Conservation (phyloP, 2,113 vertebrate genomes). For the Pedetes capensis region DNA sequence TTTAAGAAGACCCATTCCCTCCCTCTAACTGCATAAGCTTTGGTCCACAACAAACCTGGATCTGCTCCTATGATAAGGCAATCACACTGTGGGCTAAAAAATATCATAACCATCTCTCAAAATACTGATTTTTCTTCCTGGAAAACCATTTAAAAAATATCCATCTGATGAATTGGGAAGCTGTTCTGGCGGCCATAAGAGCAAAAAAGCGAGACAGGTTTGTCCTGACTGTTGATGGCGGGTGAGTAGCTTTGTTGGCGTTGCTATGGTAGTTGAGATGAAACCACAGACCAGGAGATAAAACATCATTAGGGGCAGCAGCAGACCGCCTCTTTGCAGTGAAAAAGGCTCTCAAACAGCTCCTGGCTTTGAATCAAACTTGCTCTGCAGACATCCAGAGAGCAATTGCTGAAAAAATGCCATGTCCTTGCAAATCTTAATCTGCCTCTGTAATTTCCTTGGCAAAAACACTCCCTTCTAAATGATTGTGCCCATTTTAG, state of each 20-base stretch:
- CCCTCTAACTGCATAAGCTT: not conserved
- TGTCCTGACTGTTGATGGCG: not conserved
- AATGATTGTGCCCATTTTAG: slow-evolving; percentile 42
- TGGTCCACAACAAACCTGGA: not conserved
- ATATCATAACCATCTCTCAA: slow-evolving; percentile 5
- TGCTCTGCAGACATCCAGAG: not conserved
- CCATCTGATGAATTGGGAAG: slow-evolving; percentile 4
- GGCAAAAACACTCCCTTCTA: slow-evolving; percentile 41
- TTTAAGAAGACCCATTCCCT: not conserved
- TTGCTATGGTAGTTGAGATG: slow-evolving; percentile 48
- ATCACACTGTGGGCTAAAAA: slow-evolving; percentile 19
- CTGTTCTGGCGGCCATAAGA: not conserved
- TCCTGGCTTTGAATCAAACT: not conserved
- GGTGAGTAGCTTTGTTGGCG: not conserved
- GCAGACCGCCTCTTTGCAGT: not conserved
- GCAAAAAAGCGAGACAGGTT: not conserved
- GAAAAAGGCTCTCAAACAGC: not conserved
- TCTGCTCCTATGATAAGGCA: not conserved
- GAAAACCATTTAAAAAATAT: not conserved
- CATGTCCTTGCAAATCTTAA: not conserved
- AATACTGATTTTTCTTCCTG: slow-evolving; percentile 8
- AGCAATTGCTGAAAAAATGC: slow-evolving; percentile 14
- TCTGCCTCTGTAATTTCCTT: slow-evolving; percentile 48
- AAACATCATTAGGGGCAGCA: slow-evolving; percentile 15
- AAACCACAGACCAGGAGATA: slow-evolving; percentile 32